Conservation (phyloP, 53 echinoderm and acorn worm genomes). For the Pentamera pediparva region DNA sequence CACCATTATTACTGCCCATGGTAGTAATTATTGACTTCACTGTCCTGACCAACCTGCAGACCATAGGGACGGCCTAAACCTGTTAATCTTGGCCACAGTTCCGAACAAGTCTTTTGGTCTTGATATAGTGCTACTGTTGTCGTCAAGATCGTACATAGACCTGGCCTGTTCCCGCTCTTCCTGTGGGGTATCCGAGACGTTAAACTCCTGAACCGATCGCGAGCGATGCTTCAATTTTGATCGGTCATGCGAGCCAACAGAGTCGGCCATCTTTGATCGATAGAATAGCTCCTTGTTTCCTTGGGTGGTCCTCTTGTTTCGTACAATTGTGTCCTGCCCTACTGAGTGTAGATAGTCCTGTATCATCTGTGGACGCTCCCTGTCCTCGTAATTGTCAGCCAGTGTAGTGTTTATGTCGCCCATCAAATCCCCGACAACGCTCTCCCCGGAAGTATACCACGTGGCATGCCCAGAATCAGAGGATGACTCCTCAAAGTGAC, state of each 20-base stretch:
- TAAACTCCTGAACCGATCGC: conserved; percentile 21
- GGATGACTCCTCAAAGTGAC: neutral
- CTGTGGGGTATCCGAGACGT: neutral
- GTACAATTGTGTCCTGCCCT: conserved; percentile 12
- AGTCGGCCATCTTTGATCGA: neutral
- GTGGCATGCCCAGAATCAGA: conserved; percentile 16
- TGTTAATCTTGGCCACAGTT: conserved; percentile 7
- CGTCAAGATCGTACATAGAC: conserved; percentile 16
- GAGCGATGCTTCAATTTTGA: neutral
- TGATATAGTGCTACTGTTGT: neutral
- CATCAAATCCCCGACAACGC: neutral
- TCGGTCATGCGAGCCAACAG: neutral
- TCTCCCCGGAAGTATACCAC: conserved; percentile 15
- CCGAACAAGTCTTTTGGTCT: conserved; percentile 14
- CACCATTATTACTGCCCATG: too few species aligned
- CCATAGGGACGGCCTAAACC: conserved; percentile 11
- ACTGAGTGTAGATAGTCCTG: conserved; percentile 21
- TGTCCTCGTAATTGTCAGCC: neutral
- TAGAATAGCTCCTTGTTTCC: neutral
- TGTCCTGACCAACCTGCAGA: neutral
- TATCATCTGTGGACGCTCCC: conserved; percentile 1
- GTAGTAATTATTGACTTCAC: too few species aligned
- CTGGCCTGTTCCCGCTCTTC: neutral
- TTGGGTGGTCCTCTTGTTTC: neutral
- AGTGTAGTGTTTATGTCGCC: neutral